Percentiles rank a stretch among this genome's conserved stretches.
Evolutionary conservation across 2,888 invertebrate species (phyloP).

Genomic region (Drosophila limbata): DNA sequence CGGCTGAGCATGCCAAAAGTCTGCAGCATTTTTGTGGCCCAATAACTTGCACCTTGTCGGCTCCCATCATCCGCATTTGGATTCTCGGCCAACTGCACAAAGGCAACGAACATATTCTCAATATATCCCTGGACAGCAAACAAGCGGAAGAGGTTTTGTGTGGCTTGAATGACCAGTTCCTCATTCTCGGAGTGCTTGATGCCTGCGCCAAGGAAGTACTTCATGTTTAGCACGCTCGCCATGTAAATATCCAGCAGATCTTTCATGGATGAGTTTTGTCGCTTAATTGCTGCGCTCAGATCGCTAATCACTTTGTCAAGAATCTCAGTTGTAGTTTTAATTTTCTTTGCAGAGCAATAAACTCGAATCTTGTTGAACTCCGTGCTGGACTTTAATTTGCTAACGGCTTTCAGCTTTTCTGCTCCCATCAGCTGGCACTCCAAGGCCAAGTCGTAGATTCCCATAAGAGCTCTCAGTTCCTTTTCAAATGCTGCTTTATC

Average conservation of each 20-base stretch:
- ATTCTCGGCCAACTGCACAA: conserved; percentile 81
- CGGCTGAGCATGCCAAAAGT: conserved; percentile 80
- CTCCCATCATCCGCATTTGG: conserved; percentile 45
- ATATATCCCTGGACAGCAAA: conserved; percentile 81
- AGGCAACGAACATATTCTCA: conserved; percentile 78
- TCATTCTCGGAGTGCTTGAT: conserved; percentile 55
- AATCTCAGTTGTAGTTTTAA: conserved; percentile 47
- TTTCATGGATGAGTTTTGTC: conserved; percentile 62
- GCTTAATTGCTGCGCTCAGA: conserved; percentile 63
- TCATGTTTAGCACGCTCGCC: conserved; percentile 76
- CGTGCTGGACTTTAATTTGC: conserved; percentile 68
- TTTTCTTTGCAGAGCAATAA: conserved; percentile 55
- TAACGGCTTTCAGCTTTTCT: conserved; percentile 66
- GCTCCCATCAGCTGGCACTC: conserved; percentile 72
- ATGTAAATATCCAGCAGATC: conserved; percentile 75
- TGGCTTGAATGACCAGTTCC: conserved; percentile 66
- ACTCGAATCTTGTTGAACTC: conserved; percentile 69
- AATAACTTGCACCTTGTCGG: conserved; percentile 82
- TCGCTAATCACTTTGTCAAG: conserved; percentile 55
- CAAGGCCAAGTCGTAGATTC: conserved; percentile 78
- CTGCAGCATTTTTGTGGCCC: conserved; percentile 80
- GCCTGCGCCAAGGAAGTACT: conserved; percentile 76
- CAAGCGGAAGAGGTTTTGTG: conserved; percentile 80
- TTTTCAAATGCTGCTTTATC: conserved; percentile 74
- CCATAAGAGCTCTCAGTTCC: conserved; percentile 64